Conservation (phyloP, 1,140 invertebrate species). For the Tetramorium simillimum region DNA sequence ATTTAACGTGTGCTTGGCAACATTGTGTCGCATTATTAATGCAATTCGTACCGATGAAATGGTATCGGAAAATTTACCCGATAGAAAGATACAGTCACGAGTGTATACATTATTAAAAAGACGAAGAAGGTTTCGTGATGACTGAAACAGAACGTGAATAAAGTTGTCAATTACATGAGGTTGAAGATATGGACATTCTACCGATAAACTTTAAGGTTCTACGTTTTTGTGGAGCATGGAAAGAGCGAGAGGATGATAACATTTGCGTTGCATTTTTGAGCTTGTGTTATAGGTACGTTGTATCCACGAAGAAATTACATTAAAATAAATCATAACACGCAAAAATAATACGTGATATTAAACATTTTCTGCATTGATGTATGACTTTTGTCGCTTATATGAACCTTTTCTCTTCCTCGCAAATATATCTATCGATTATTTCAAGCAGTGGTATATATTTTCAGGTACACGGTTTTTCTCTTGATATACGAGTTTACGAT, state of each 20-base stretch:
- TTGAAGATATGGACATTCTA: conserved; percentile 19
- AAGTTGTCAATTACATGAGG: background rate
- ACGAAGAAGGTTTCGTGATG: background rate
- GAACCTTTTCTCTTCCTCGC: background rate
- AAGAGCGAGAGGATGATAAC: background rate
- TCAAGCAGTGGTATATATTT: background rate
- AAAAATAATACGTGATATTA: background rate
- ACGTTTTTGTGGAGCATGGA: conserved; percentile 35
- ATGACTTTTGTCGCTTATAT: background rate
- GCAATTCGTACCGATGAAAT: background rate
- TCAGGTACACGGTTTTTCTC: conserved; percentile 14
- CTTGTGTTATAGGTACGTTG: background rate
- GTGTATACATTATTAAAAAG: conserved; percentile 10
- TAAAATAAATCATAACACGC: background rate
- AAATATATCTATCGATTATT: background rate
- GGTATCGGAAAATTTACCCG: background rate
- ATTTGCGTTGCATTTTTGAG: background rate
- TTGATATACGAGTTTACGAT: conserved; percentile 38
- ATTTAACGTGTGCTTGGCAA: background rate
- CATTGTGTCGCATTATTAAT: background rate
- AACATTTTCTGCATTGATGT: background rate
- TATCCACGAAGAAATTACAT: background rate
- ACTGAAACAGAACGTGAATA: background rate
- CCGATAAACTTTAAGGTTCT: conserved; percentile 39
- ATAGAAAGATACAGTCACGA: too few species aligned